Conservation (phyloP, 2,113 vertebrate species). For the Clinocottus analis region DNA sequence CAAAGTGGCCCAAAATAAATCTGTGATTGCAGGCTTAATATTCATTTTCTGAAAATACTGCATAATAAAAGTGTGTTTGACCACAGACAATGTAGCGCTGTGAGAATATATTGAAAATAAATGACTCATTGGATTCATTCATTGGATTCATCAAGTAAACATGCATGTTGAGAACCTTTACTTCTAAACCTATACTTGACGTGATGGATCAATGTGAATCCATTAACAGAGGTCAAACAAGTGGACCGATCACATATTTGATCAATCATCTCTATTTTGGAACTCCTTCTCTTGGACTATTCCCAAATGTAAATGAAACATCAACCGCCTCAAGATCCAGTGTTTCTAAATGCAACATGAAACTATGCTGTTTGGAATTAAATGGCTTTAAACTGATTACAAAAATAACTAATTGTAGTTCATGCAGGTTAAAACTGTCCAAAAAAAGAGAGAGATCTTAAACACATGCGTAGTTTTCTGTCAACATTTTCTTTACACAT, state of each 20-base stretch:
- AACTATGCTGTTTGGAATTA: constrained; percentile 15
- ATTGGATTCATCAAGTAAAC: not conserved
- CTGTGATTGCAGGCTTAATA: no score
- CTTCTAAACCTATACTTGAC: not conserved
- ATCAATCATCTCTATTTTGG: no score
- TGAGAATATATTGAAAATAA: not conserved
- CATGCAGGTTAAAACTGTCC: constrained; percentile 4
- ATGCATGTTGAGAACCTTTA: not conserved
- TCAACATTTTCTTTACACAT: not conserved
- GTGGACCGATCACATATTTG: no score
- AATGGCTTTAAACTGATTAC: not conserved
- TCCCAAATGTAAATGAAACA: not conserved
- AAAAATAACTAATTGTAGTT: constrained; percentile 40
- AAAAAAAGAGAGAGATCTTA: not conserved
- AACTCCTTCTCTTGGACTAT: no score
- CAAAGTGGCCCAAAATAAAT: no score
- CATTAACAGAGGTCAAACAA: no score
- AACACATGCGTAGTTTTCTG: constrained; percentile 3
- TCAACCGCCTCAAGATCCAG: not conserved
- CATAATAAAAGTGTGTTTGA: not conserved
- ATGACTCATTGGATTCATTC: no score
- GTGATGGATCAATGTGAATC: not conserved
- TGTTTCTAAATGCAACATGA: not conserved
- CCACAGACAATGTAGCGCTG: no score
- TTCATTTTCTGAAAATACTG: no score